Evolutionary conservation across 2,113 vertebrate genomes (phyloP), one percentile per base, ranked within the genome.

Genomic region (Periophthalmodon schlosseri): DNA sequence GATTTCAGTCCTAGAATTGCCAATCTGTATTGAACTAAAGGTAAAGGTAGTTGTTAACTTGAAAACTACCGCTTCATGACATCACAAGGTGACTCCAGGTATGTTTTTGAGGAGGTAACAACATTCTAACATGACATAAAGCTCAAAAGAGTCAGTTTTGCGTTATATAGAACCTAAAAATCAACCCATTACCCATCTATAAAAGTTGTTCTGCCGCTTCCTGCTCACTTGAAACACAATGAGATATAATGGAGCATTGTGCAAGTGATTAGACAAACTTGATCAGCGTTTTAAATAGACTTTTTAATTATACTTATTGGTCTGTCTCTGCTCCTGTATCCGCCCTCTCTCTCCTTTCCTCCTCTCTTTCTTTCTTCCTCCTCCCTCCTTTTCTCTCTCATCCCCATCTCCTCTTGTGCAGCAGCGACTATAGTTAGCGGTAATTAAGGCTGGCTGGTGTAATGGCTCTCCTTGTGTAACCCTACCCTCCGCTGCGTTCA

Each of bases 381-480:
- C 9, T 46, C 57, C 71, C 50, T 47, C 50, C 70, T 10, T n/a
- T 24, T 58, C 56, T 24, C 24, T 28, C 64, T 74, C 36, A 28
- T 28, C 46, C 47, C 58, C 74, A n/a, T 56, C 39, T 10, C 68
- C 76, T 77, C 76, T 82, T 80, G 67, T 36, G 63, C 85, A 85
- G 65, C 2, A 24, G 68, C 3, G 28, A 78, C 87, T 88, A 87
- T 83, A 86, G 87, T 89, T 91, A 88, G 87, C 84, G 72, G 88
- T 93, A 92, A 93, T 91, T 91, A 92, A 85, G 83, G 77, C 73
- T 24, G 78, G 84, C 88, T 88, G 88, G 79, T 82, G 82, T 89
- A 89, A 90, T 82, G 74, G 82, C 86, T 88, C 84, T 86, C 72
- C 78, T 81, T 76, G 83, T 82, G 88, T 82, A 88, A 90, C 82